Conservation (phyloP, 2,113 vertebrate species). For the Corvus cornix region DNA sequence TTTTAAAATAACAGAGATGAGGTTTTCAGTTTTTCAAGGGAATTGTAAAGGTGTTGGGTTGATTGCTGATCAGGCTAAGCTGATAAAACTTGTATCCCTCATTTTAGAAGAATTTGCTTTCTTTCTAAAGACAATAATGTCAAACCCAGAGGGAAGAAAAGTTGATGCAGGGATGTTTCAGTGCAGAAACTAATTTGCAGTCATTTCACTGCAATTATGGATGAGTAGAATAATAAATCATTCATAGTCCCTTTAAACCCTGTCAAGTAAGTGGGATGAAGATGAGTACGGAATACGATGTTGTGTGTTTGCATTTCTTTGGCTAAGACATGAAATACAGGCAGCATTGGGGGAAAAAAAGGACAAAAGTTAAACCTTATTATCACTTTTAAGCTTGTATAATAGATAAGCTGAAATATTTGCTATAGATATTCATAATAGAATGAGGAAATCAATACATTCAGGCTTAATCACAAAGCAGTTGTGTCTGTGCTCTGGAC, state of each 20-base stretch:
- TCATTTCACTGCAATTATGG: neutral
- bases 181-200: neutral
- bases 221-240: neutral
- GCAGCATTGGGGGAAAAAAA: neutral
- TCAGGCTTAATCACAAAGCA: neutral
- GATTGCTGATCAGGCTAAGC: neutral
- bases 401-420: neutral
- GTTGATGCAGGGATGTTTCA: neutral
- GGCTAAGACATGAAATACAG: neutral
- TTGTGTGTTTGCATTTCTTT: neutral
- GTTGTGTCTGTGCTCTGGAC: neutral
- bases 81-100: neutral
- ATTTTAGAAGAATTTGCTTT: neutral
- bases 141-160: neutral
- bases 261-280: neutral
- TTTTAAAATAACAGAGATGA: neutral
- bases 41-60: neutral
- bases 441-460: neutral
- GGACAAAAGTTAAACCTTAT: neutral
- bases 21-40: neutral
- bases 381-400: neutral
- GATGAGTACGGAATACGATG: neutral
- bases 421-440: neutral
- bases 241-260: neutral
- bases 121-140: neutral